phyloP scores from a whole-genome alignment of 2,797 vertebrate genomes.

The Rhinella marina region DNA sequence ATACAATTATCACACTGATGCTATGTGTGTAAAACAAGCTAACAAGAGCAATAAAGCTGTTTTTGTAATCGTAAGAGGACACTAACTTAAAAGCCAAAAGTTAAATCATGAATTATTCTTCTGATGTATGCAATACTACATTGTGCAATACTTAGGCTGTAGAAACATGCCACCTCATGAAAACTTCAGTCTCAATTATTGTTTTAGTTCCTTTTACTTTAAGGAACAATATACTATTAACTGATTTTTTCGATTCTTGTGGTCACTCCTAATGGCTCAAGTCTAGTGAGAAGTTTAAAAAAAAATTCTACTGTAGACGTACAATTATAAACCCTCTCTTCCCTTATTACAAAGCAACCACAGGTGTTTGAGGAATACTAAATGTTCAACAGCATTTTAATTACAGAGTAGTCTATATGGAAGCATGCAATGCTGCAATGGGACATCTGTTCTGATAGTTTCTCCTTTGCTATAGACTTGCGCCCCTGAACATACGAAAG shows the following conservation, averaged over 20 bases:
- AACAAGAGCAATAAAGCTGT: neutral
- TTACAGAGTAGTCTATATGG: neutral
- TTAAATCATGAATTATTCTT: neutral
- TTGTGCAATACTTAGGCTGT: conserved; percentile 4
- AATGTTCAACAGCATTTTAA: neutral
- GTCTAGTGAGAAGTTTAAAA: conserved; percentile 12
- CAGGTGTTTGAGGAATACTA: neutral
- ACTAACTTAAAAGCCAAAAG: neutral
- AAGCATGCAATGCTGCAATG: neutral
- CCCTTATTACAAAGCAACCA: conserved; percentile 11
- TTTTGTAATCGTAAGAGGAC: neutral
- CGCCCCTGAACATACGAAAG: no score
- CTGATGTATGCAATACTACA: neutral
- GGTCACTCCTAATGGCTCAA: conserved; percentile 4
- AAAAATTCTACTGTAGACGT: neutral
- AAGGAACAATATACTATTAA: conserved; percentile 18
- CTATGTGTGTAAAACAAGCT: neutral
- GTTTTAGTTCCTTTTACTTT: conserved; percentile 24
- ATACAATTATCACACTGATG: neutral
- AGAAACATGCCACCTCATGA: neutral
- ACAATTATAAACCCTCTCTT: conserved; percentile 3
- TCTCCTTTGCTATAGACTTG: no score
- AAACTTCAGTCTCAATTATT: conserved; percentile 14
- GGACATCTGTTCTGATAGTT: neutral
- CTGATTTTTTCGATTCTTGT: conserved; percentile 14